Evolutionary conservation across 1,140 invertebrate genomes (phyloP).

Genomic region (Zaprionus lachaisei): DNA sequence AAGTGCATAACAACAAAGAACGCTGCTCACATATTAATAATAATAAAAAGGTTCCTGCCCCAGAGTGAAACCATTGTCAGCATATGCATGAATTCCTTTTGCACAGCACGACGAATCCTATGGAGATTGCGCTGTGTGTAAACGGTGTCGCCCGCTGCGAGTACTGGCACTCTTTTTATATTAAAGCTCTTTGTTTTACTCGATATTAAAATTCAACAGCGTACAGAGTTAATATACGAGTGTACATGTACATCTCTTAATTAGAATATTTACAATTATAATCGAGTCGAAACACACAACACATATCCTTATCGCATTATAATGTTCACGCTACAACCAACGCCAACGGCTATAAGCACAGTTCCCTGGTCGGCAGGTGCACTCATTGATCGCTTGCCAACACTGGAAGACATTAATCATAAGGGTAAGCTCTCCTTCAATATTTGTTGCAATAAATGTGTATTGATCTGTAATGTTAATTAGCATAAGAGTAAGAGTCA

Average conservation of each 20-base stretch:
- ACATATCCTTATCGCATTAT: slow-evolving; percentile 10
- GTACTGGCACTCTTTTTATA: background rate
- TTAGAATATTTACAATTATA: background rate
- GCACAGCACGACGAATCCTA: slow-evolving; percentile 1
- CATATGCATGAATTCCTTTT: slow-evolving; percentile 50
- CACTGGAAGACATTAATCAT: slow-evolving; percentile 79
- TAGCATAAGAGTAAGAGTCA: too few relatives aligned
- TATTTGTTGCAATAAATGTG: too few relatives aligned
- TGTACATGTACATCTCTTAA: background rate
- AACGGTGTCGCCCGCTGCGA: slow-evolving; percentile 28
- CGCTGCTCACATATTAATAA: slow-evolving; percentile 43
- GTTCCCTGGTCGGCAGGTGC: slow-evolving; percentile 78
- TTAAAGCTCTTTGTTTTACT: background rate
- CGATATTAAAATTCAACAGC: background rate
- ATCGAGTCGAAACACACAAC: background rate
- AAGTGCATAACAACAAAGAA: slow-evolving; percentile 63
- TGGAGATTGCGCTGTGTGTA: slow-evolving; percentile 33
- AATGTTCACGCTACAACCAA: slow-evolving; percentile 83
- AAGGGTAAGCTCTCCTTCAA: slow-evolving; percentile 64
- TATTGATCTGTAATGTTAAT: too few relatives aligned
- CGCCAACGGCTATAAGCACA: slow-evolving; percentile 64
- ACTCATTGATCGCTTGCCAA: slow-evolving; percentile 76
- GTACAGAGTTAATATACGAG: background rate
- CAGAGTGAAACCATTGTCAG: background rate
- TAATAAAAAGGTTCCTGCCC: slow-evolving; percentile 16